phyloP scores from a whole-genome alignment of 2,888 invertebrate genomes.

The Celastrina argiolus region DNA sequence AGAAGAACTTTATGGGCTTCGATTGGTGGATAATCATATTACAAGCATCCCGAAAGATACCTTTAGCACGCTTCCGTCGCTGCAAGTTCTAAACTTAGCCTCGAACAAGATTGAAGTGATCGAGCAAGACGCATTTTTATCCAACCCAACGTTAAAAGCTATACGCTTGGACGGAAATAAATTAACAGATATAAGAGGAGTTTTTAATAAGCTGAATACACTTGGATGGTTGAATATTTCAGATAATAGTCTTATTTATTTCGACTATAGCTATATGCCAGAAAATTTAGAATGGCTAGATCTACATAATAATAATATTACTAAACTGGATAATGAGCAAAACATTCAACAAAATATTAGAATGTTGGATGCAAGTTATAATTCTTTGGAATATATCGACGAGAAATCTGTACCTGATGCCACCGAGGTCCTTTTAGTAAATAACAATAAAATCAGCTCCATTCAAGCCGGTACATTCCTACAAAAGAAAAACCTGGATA shows the following conservation, averaged over 20 bases:
- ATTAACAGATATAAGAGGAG: conserved; percentile 85
- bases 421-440: conserved; percentile 84
- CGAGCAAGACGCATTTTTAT: conserved; percentile 86
- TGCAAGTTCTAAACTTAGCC: conserved; percentile 88
- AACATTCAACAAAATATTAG: conserved; percentile 82
- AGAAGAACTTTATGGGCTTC: conserved; percentile 84
- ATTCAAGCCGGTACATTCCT: conserved; percentile 85
- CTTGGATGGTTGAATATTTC: conserved; percentile 90
- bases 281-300: conserved; percentile 86
- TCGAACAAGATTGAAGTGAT: conserved; percentile 86
- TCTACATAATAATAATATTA: conserved; percentile 87
- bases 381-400: conserved; percentile 82
- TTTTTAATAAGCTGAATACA: conserved; percentile 84
- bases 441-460: conserved; percentile 85
- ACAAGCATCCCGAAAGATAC: conserved; percentile 85
- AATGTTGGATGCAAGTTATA: conserved; percentile 87
- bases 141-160: conserved; percentile 84
- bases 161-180: conserved; percentile 87
- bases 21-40: conserved; percentile 88
- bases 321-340: conserved; percentile 85
- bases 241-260: conserved; percentile 85
- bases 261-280: conserved; percentile 89
- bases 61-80: conserved; percentile 82
- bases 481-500: conserved; percentile 83
- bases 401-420: conserved; percentile 85